Conservation (phyloP, 2,113 vertebrate genomes). For the human region DNA sequence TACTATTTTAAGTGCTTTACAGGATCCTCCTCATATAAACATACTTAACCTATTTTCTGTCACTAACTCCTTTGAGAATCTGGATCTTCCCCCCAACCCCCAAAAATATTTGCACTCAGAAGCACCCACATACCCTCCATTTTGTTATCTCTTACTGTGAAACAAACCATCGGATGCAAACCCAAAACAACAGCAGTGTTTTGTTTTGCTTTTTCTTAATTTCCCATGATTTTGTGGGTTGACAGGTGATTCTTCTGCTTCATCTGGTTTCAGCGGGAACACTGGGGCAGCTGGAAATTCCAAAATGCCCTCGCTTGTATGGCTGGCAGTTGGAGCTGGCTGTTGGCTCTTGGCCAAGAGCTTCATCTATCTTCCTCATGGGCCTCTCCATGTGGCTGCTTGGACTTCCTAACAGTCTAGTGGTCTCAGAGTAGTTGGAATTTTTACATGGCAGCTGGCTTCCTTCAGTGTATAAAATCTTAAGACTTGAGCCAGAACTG, state of each 20-base stretch:
- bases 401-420: background rate
- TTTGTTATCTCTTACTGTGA: background rate
- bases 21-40: background rate
- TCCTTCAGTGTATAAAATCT: background rate
- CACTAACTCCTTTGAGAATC: background rate
- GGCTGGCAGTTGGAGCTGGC: background rate
- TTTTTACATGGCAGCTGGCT: background rate
- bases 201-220: background rate
- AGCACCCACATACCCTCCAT: background rate
- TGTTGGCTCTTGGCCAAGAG: background rate
- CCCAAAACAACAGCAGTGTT: background rate
- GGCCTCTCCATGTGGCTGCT: background rate
- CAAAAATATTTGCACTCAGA: background rate
- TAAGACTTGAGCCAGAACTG: background rate
- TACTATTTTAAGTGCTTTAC: conserved; percentile 21
- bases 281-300: background rate
- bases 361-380: background rate
- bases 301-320: background rate
- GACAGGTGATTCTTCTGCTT: background rate
- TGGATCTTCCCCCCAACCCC: background rate
- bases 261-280: background rate
- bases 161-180: background rate
- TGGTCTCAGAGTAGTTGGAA: background rate
- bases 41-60: background rate
- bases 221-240: background rate